Evolutionary conservation across 1,140 invertebrate genomes (phyloP).

Genomic region (Ylistrum balloti): DNA sequence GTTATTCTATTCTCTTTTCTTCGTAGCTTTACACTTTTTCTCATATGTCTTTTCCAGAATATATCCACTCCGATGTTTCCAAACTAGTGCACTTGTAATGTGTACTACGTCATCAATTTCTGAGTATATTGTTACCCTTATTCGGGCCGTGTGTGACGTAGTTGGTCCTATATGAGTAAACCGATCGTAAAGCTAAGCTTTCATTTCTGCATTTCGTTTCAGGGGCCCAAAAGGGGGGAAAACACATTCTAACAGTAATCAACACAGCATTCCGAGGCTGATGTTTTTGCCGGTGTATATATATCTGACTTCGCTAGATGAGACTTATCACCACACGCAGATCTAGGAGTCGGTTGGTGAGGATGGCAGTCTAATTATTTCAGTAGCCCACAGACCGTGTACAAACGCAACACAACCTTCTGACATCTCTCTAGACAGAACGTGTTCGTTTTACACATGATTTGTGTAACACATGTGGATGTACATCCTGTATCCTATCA

Average conservation of each 20-base stretch:
- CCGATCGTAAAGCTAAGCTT: neutral
- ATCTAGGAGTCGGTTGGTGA: constrained; percentile 1
- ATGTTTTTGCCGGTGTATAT: constrained; percentile 10
- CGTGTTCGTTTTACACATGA: neutral
- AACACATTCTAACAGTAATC: neutral
- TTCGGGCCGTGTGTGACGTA: constrained; percentile 51
- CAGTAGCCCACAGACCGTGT: neutral
- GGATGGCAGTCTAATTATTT: neutral
- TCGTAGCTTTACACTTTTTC: constrained; percentile 40
- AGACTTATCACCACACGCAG: neutral
- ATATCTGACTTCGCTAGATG: neutral
- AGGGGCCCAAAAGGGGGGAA: neutral
- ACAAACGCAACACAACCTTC: neutral
- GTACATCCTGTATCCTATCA: neutral
- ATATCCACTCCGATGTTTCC: constrained; percentile 50
- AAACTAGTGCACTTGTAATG: constrained; percentile 52
- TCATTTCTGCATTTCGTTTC: constrained; percentile 28
- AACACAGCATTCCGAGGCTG: neutral
- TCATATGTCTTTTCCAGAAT: constrained; percentile 46
- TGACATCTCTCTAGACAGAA: constrained; percentile 14
- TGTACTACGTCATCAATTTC: constrained; percentile 66
- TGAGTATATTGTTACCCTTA: constrained; percentile 52
- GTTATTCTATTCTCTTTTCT: constrained; percentile 42
- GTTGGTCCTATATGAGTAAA: neutral
- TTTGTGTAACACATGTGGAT: neutral